Conservation (phyloP, 2,113 vertebrate genomes). For the Potamarius usumacintae region DNA sequence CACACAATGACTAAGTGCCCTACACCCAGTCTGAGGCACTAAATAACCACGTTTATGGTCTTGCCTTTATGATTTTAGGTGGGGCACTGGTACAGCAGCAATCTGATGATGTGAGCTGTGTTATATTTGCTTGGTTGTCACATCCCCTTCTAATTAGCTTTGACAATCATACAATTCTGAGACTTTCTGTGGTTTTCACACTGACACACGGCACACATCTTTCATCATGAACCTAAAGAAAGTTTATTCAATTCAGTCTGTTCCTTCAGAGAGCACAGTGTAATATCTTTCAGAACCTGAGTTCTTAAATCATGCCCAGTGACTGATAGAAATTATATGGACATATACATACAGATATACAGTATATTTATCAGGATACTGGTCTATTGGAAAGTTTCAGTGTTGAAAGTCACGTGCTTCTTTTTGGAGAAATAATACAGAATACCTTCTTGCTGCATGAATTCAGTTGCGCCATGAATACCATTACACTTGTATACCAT, state of each 20-base stretch:
- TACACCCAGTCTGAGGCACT: neutral
- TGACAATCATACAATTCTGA: neutral
- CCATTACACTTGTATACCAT: too few species aligned
- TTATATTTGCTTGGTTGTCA: neutral
- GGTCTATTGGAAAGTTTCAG: neutral
- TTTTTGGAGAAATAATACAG: neutral
- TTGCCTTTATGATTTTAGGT: constrained; percentile 11
- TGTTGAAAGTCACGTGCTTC: neutral
- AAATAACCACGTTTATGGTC: neutral
- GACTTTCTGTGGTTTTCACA: neutral
- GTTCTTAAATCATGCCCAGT: neutral
- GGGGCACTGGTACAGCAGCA: neutral
- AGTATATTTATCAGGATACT: neutral
- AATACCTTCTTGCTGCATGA: neutral
- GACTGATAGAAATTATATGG: neutral
- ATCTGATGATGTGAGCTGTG: neutral
- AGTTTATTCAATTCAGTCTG: neutral
- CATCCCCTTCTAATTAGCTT: neutral
- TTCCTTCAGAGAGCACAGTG: neutral
- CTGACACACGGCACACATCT: neutral
- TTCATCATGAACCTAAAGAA: neutral
- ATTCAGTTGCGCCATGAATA: neutral
- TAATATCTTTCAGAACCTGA: neutral
- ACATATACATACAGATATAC: too few species aligned
- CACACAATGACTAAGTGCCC: neutral